Base-by-base conservation (phyloP, 1,140 invertebrate genomes). In the Panagrolaimus sp. region DNA sequence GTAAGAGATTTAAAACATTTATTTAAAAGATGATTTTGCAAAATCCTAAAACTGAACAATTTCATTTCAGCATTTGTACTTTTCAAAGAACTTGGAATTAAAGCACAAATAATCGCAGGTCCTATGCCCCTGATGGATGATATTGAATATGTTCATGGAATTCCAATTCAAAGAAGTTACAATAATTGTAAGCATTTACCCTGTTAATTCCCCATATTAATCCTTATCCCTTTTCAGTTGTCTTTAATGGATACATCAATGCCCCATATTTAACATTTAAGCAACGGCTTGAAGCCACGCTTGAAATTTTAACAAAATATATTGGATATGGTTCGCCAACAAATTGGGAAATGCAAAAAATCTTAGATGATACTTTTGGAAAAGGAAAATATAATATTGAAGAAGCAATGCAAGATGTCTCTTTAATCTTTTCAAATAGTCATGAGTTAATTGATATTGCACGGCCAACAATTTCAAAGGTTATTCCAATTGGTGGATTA, bases 21-120 rank as follows among this genome's bases (percentile, higher is more conserved):
- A n/a, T n/a, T n/a, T n/a, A n/a, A n/a, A n/a, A n/a, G n/a, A n/a
- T n/a, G n/a, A n/a, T n/a, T n/a, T n/a, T n/a, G n/a, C n/a, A n/a
- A 7, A 38, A 38, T 38, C 31, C 31, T 7, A 38, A 38, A 38
- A 38, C 7, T 38, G 2, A 38, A 38, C 31, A 4, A 38, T 4
- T 38, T 38, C n/a, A n/a, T n/a, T 38, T 38, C 7, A 38, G 31
- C 31, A 38, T 16, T 57, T 13, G 51, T 27, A 4, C 13, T 57
- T 20, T 57, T 57, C n/a, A 57, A 57, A 20, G 20, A 27, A 25
- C 51, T 57, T 57, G 51, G 51, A 11, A 57, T 57, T 57, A 27
- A 57, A 25, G 51, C 51, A 2, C 9, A 13, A 20, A 57, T 57
- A 5, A 57, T 57, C 14, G 20, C 51, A 8, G 27, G 20, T 4